Evolutionary conservation across 2,797 vertebrate species (phyloP), one percentile per base, ranked within the genome.

Genomic region (Serranus cabrilla): DNA sequence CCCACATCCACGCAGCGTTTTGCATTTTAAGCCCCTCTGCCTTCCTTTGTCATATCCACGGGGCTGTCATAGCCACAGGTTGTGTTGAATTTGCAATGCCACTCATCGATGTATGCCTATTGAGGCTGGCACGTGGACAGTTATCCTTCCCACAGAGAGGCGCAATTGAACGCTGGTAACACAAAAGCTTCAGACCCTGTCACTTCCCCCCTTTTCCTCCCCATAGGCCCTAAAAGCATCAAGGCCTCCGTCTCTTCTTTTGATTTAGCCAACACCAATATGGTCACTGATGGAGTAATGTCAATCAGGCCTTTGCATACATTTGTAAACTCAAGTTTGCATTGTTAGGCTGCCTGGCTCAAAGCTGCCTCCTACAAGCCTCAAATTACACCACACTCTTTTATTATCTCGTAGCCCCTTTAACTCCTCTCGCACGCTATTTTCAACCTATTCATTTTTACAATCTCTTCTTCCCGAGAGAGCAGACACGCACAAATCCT

Each of bases 371-470:
- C 82, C 76, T 74, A 81, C 87, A 83, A 87, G 85, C 91, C 87
- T 88, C 89, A 91, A 90, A 92, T 92, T 92, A 90, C 92, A 90
- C 82, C 90, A 80, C 73, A 78, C 90, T 91, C 88, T 93, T 94
- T 90, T 95, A 95, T 94, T 89, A 94, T 93, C 92, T 92, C 81
- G 57, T 83, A 89, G 92, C 88, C 91, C 89, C 89, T 93, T 91
- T 87, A 93, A 93, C 94, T 94, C 89, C 87, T 76, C 92, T 88
- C 86, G 86, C 91, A 93, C 94, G 94, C 92, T 92, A 93, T 94
- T 94, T 95, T 91, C 92, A 90, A 94, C 93, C 91, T 92, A 93
- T 95, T 93, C 94, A 89, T 94, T 95, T 95, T 94, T 94, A 92
- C 93, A 91, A 91, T 92, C 91, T 89, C 82, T 78, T 75, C 89